A percentile compares a stretch with the other conserved stretches of the same genome.
phyloP scores from a whole-genome alignment of 1,140 invertebrate species.

The Pinna nobilis region DNA sequence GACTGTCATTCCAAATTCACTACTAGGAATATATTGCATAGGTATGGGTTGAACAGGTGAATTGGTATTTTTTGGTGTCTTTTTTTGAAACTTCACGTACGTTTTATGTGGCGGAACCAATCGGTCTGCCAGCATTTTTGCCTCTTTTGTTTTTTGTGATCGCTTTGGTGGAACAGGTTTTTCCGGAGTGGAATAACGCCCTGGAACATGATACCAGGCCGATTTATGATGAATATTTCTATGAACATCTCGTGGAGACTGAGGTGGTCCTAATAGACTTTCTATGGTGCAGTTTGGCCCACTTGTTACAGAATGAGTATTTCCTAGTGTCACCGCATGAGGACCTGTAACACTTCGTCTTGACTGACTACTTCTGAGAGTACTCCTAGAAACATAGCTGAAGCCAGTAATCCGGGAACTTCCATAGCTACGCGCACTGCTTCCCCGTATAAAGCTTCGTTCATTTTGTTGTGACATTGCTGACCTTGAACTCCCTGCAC shows the following conservation, averaged over 20 bases:
- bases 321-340: constrained; percentile 54
- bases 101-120: background rate
- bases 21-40: background rate
- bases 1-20: constrained; percentile 40
- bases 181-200: constrained; percentile 56
- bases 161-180: constrained; percentile 56
- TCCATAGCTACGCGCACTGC: constrained; percentile 43
- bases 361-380: constrained; percentile 42
- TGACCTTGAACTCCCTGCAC: constrained; percentile 42
- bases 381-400: constrained; percentile 15
- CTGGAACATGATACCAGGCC: constrained; percentile 70
- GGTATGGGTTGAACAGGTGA: background rate
- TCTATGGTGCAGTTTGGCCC: constrained; percentile 61
- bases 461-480: constrained; percentile 19
- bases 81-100: background rate
- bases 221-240: constrained; percentile 57
- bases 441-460: constrained; percentile 5
- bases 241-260: constrained; percentile 50
- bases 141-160: constrained; percentile 52
- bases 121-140: constrained; percentile 32
- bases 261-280: constrained; percentile 54
- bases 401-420: constrained; percentile 16
- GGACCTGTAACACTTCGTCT: constrained; percentile 38
- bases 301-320: constrained; percentile 47
- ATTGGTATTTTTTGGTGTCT: background rate